Base-by-base conservation (phyloP, 2,797 vertebrate species). In the Chaetophractus vellerosus region DNA sequence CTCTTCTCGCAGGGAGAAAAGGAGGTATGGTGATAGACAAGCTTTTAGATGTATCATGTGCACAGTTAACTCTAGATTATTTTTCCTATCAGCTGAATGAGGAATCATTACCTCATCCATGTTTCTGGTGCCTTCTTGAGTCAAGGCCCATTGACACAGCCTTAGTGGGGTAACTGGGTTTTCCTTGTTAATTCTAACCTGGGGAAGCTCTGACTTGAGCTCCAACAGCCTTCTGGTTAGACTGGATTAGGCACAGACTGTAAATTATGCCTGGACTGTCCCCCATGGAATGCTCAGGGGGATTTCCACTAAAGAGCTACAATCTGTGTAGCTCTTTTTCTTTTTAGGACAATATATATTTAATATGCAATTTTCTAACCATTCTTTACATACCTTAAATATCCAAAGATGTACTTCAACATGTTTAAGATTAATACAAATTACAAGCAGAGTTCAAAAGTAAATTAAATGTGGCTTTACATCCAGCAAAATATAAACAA, bases 401-500 rank as follows among this genome's bases (percentile, higher is more conserved):
- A 57, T n/a, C 14, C 48, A 88, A 3, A 55, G 18, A 82, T 45
- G 19, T 0, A 24, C 1, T 81, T 21, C 16, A 50, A 23, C 21
- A 57, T 26, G 57, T 41, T 93, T 87, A 91, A 75, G 55, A 84
- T 61, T 11, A 80, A 91, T 80, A 38, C 57, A 75, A 57, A 75
- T 36, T 68, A 84, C 21, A 94, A 33, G 10, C 12, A 86, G 63
- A 94, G 75, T 78, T 72, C 45, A 71, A 81, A 95, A 61, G 23
- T 71, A 24, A 95, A 75, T n/a, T 84, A 64, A 93, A 94, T 50
- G 12, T 87, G 91, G 88, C 38, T 55, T 91, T 68, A 69, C 0
- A 21, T 80, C 80, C 66, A 83, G 38, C n/a, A 64, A 45, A 86
- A 92, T 21, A 88, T 57, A 90, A 90, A 75, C 87, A 88, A 86